A percentile compares a stretch with the other conserved stretches of the same genome.
These are phyloP conservation scores for Heliopora coerulea DNA, from an alignment of 92 coral and sea anemone species.

Conservation along the genomic window DNA sequence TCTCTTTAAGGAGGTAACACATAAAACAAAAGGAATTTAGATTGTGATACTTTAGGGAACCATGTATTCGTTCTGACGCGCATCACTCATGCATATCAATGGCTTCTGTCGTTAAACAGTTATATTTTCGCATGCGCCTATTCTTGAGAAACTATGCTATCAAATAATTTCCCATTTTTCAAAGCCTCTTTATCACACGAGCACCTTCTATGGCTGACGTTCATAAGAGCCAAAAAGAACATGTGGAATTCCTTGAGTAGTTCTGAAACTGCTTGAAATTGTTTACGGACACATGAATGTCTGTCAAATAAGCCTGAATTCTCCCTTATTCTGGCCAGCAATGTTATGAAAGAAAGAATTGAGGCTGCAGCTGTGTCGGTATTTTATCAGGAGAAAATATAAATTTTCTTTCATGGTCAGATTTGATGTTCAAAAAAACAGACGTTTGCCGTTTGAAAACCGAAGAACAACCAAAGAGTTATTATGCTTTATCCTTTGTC, in stretches of 20 bases:
- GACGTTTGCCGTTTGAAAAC: constrained; percentile 1
- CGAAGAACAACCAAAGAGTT: neutral
- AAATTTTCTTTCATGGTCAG: neutral
- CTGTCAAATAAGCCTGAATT: no score
- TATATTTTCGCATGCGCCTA: neutral
- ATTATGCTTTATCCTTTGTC: constrained; percentile 19
- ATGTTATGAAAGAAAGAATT: no score
- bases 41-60: neutral
- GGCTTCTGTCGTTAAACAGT: neutral
- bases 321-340: no score
- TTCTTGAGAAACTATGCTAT: no score
- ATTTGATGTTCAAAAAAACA: constrained; percentile 1
- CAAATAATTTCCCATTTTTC: no score
- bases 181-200: no score
- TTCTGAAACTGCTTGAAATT: no score
- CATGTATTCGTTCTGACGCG: neutral
- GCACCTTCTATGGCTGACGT: no score
- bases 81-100: neutral
- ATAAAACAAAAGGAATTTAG: neutral
- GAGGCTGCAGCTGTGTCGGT: no score
- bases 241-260: no score
- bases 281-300: no score
- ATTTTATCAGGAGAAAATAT: neutral
- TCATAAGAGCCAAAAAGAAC: no score
- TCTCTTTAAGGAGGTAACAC: neutral